phyloP scores from a whole-genome alignment of 2,888 invertebrate species.

The Tiphia femorata region DNA sequence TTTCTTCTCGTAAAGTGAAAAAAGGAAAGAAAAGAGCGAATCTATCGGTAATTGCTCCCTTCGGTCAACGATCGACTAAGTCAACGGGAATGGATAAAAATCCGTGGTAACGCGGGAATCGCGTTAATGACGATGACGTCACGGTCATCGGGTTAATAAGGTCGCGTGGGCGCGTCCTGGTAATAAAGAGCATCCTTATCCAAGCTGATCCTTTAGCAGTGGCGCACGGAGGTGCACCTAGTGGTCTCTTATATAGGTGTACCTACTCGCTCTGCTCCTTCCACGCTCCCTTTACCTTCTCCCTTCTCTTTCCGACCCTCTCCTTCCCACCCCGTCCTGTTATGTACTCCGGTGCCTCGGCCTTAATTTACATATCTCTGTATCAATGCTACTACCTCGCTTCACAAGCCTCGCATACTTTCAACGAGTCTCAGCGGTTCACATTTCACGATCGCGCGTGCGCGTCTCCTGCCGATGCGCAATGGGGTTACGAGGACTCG shows the following conservation, averaged over 20 bases:
- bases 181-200: conserved; percentile 47
- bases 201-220: conserved; percentile 40
- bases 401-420: conserved; percentile 41
- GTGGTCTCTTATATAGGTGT: conserved; percentile 12
- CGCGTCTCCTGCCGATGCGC: conserved; percentile 1
- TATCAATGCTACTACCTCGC: conserved; percentile 53
- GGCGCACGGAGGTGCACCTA: conserved; percentile 19
- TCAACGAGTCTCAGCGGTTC: conserved; percentile 43
- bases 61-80: conserved; percentile 17
- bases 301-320: conserved; percentile 2
- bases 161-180: conserved; percentile 46
- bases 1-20: too few relatives aligned
- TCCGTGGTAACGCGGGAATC: too few relatives aligned
- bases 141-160: conserved; percentile 50
- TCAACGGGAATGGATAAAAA: too few relatives aligned
- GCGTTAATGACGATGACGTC: conserved; percentile 43
- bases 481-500: conserved; percentile 14
- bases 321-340: conserved; percentile 23
- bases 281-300: conserved; percentile 8
- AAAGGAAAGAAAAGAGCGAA: too few relatives aligned
- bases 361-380: conserved; percentile 55
- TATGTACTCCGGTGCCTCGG: conserved; percentile 33
- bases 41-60: conserved; percentile 21
- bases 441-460: conserved; percentile 38
- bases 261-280: conserved; percentile 28